Evolutionary conservation across 2,113 vertebrate genomes (phyloP).

Genomic region (Pangasianodon gigas): DNA sequence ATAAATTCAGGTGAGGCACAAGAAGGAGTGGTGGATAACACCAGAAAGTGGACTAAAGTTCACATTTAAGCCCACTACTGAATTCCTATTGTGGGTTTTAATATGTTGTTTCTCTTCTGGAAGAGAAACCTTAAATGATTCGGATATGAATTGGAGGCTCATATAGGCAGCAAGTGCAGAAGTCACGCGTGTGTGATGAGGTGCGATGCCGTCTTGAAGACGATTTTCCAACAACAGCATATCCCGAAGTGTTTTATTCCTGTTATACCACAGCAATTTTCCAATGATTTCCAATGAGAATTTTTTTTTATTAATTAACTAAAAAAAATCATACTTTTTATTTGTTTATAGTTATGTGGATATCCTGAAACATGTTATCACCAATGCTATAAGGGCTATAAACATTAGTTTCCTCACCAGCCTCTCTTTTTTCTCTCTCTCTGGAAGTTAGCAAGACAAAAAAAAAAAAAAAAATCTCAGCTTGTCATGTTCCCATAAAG

Average conservation of each 20-base stretch:
- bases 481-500: neutral
- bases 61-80: neutral
- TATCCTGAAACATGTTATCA: neutral
- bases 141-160: neutral
- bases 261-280: neutral
- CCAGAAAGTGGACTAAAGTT: constrained; percentile 11
- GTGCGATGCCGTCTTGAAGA: neutral
- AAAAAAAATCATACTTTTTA: neutral
- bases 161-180: neutral
- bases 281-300: neutral
- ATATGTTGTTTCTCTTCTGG: neutral
- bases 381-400: neutral
- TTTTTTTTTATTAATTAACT: neutral
- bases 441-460: neutral
- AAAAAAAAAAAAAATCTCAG: neutral
- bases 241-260: neutral
- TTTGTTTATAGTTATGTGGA: neutral
- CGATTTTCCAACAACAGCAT: neutral
- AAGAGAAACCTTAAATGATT: neutral
- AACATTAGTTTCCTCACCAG: neutral
- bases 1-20: neutral
- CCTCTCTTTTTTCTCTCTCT: neutral
- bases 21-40: neutral
- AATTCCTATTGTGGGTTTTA: neutral
- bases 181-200: neutral